phyloP scores from a whole-genome alignment of 35 echinoderm and acorn worm genomes.

The Chiridota heheva region DNA sequence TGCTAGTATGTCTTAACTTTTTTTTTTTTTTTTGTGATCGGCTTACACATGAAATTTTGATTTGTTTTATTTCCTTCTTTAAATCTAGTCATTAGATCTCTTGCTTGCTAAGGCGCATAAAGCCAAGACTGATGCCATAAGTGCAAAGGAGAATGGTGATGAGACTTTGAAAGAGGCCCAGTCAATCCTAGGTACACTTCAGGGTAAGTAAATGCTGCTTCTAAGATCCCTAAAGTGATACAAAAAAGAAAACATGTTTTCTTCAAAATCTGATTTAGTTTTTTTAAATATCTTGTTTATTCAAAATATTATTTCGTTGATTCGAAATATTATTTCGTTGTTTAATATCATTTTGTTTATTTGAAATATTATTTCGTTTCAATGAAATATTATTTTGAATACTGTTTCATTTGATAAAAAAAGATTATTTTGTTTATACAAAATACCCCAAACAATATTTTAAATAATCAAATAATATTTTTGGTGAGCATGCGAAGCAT shows the following conservation, averaged over 20 bases:
- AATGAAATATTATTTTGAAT: no score
- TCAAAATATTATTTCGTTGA: no score
- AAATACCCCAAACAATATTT: no score
- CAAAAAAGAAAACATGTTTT: background rate
- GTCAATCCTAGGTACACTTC: slow-evolving; percentile 59
- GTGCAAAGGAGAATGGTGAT: slow-evolving; percentile 75
- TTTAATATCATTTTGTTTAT: background rate
- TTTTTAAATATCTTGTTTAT: background rate
- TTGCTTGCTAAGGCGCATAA: slow-evolving; percentile 66
- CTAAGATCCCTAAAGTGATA: background rate
- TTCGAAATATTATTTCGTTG: no score
- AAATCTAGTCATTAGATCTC: no score
- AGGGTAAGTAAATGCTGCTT: slow-evolving; percentile 42
- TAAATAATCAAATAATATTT: no score
- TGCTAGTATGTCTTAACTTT: no score
- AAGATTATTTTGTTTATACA: no score
- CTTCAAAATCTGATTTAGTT: background rate
- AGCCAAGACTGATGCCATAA: slow-evolving; percentile 60
- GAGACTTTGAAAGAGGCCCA: slow-evolving; percentile 71
- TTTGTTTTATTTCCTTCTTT: background rate
- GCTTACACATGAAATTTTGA: background rate
- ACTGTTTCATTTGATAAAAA: background rate
- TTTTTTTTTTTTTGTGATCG: background rate
- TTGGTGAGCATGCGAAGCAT: no score
- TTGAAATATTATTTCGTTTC: no score